Percentiles rank a stretch among this genome's conserved stretches.
These are phyloP conservation scores for Phyllotreta cruciferae DNA, from an alignment of 2,888 invertebrate genomes.

Conservation along the genomic window DNA sequence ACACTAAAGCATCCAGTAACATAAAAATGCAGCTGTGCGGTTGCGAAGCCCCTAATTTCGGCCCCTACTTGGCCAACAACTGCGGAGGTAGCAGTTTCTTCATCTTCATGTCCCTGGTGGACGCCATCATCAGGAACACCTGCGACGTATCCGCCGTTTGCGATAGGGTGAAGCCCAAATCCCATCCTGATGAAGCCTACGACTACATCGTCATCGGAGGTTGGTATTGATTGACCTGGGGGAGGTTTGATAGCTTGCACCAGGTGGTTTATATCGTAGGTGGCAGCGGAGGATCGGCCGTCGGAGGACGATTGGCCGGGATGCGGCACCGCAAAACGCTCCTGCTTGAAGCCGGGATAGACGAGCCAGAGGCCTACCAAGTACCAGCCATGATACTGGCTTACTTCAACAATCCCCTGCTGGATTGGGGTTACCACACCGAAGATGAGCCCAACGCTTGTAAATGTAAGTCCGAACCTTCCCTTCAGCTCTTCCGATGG, in stretches of 20 bases:
- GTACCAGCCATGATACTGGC: slow-evolving; percentile 60
- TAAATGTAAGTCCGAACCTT: slow-evolving; percentile 56
- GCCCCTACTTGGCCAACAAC: slow-evolving; percentile 64
- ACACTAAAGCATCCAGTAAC: too few relatives aligned
- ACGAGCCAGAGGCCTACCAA: slow-evolving; percentile 67
- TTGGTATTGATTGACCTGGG: not conserved
- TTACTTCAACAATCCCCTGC: slow-evolving; percentile 45
- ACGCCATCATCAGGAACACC: slow-evolving; percentile 64
- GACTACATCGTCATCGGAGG: slow-evolving; percentile 63
- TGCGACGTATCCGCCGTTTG: slow-evolving; percentile 66
- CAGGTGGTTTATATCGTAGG: too few relatives aligned
- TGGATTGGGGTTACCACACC: slow-evolving; percentile 72
- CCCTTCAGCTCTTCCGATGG: too few relatives aligned
- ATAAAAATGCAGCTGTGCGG: not conserved
- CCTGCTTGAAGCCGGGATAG: slow-evolving; percentile 72
- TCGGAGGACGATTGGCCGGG: slow-evolving; percentile 69
- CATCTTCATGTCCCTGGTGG: slow-evolving; percentile 69
- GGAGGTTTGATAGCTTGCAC: too few relatives aligned
- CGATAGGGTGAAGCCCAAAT: slow-evolving; percentile 62
- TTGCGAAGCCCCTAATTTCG: slow-evolving; percentile 27
- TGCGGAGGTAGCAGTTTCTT: slow-evolving; percentile 66
- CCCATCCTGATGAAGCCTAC: slow-evolving; percentile 54
- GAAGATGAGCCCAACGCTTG: slow-evolving; percentile 69
- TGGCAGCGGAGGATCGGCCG: slow-evolving; percentile 69
- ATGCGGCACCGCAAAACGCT: slow-evolving; percentile 70